These are phyloP conservation scores for Neogale vison DNA, from an alignment of 2,113 vertebrate species.

Conservation along the genomic window DNA sequence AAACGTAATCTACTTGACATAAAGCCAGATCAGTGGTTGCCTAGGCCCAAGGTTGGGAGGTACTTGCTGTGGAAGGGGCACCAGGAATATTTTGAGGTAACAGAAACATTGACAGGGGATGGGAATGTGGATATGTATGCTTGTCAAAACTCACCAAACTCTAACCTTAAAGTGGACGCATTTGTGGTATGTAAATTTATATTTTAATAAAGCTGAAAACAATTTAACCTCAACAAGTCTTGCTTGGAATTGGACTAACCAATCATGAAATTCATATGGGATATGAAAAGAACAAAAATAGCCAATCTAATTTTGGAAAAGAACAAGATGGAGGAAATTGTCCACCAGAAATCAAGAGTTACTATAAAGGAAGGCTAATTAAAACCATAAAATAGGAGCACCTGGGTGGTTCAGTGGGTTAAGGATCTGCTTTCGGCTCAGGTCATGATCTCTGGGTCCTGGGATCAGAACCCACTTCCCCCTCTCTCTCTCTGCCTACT, in stretches of 20 bases:
- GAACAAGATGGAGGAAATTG: background rate
- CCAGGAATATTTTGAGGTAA: background rate
- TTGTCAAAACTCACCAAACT: background rate
- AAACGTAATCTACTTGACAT: background rate
- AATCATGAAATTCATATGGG: background rate
- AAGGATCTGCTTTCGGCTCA: too few relatives aligned
- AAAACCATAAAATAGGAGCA: background rate
- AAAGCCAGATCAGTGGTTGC: background rate
- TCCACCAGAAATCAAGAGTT: background rate
- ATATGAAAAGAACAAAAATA: background rate
- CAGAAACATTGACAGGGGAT: background rate
- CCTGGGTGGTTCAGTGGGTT: too few relatives aligned
- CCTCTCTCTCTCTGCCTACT: too few relatives aligned
- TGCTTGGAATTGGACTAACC: background rate
- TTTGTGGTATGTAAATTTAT: background rate
- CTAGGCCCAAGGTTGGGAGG: background rate
- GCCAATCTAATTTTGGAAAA: background rate
- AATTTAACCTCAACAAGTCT: background rate
- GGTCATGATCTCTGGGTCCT: too few relatives aligned
- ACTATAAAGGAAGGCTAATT: background rate
- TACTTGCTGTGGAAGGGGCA: background rate
- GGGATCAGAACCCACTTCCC: too few relatives aligned
- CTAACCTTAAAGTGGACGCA: background rate
- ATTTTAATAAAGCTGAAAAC: background rate
- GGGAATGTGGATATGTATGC: background rate